Percentiles rank a stretch among this genome's conserved stretches.
These are phyloP conservation scores for Cyclura pinguis DNA, from an alignment of 2,797 vertebrate genomes.

Conservation along the genomic window DNA sequence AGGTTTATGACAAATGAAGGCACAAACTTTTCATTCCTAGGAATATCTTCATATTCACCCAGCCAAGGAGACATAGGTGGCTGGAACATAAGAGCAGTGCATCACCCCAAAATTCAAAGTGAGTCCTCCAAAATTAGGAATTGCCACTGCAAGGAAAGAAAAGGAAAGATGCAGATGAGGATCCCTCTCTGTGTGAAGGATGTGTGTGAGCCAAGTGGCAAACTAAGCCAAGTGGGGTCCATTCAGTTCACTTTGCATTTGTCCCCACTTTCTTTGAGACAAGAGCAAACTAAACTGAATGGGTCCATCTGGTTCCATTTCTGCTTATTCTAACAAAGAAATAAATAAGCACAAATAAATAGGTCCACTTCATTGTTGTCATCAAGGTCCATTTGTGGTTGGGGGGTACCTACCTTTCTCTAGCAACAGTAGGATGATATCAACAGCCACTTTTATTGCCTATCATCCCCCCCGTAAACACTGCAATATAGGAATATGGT, in stretches of 20 bases:
- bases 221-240: background rate
- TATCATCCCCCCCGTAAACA: background rate
- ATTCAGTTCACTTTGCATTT: background rate
- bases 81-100: no score
- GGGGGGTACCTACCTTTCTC: background rate
- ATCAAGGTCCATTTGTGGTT: background rate
- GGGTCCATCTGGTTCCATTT: no score
- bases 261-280: no score
- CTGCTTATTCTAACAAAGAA: no score
- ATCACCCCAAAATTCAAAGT: no score
- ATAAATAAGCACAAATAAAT: no score
- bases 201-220: background rate
- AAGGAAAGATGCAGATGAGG: background rate
- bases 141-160: no score
- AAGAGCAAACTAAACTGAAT: no score
- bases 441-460: background rate
- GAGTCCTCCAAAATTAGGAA: no score
- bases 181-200: background rate
- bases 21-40: background rate
- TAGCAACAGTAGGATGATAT: background rate
- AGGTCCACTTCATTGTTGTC: background rate
- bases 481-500: background rate
- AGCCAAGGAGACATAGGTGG: background rate
- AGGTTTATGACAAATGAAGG: background rate
- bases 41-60: background rate